phyloP scores from a whole-genome alignment of 1,140 invertebrate species.

The Ostrea edulis region DNA sequence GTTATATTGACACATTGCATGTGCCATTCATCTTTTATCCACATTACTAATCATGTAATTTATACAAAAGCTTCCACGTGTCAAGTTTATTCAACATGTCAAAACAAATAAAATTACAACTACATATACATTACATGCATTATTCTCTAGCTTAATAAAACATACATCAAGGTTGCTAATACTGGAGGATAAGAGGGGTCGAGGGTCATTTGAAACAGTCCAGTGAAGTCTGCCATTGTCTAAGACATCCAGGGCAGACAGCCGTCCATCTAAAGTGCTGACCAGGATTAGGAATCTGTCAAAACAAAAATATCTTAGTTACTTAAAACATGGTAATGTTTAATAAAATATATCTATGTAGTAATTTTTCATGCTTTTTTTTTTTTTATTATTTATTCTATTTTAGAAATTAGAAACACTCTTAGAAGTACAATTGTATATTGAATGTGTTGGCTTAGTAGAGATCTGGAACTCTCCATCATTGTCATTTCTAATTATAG shows the following conservation, averaged over 20 bases:
- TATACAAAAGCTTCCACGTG: too few species aligned
- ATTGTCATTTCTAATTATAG: not conserved
- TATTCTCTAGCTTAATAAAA: not conserved
- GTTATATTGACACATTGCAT: too few species aligned
- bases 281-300: constrained; percentile 85
- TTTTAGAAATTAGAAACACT: not conserved
- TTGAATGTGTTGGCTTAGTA: not conserved
- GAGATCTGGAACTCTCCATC: not conserved
- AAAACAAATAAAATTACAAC: too few species aligned
- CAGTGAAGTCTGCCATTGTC: constrained; percentile 86
- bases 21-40: too few species aligned
- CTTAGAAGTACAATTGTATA: not conserved
- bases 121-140: too few species aligned
- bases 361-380: too few species aligned
- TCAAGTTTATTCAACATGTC: too few species aligned
- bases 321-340: too few species aligned
- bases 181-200: constrained; percentile 89
- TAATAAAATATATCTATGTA: too few species aligned
- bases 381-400: too few species aligned
- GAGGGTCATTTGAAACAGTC: constrained; percentile 86
- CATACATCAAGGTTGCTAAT: constrained; percentile 90
- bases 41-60: too few species aligned
- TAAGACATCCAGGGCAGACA: constrained; percentile 87
- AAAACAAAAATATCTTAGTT: constrained; percentile 21
- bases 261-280: constrained; percentile 91